Conservation (phyloP, 2,113 vertebrate genomes). For the Oreocharis arfaki region DNA sequence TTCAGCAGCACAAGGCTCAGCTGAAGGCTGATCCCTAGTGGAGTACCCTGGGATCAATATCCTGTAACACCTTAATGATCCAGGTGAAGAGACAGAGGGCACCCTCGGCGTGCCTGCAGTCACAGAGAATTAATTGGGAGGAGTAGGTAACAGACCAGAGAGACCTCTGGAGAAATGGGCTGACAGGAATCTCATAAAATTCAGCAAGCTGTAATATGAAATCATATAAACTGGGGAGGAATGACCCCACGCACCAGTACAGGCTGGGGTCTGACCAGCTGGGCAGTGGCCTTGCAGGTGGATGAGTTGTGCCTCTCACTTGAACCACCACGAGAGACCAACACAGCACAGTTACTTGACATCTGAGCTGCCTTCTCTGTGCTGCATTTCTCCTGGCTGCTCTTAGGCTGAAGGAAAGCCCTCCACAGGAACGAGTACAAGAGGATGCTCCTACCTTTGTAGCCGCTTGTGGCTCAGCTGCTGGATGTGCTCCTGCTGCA, state of each 20-base stretch:
- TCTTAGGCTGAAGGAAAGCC: background rate
- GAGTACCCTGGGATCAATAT: background rate
- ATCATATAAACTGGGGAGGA: background rate
- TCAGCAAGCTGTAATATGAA: background rate
- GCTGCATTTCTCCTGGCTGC: background rate
- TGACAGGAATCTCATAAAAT: background rate
- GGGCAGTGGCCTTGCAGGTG: background rate
- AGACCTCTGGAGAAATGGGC: background rate
- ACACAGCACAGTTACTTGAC: background rate
- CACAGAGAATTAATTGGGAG: background rate
- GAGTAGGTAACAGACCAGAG: background rate
- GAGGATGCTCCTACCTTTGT: conserved; percentile 71
- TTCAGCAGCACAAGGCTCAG: background rate
- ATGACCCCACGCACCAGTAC: background rate
- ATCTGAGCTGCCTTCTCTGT: background rate
- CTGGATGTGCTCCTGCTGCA: conserved; percentile 75
- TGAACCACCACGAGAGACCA: background rate
- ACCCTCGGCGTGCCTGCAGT: background rate
- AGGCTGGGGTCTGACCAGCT: background rate
- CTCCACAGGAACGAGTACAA: background rate
- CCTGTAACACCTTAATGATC: background rate
- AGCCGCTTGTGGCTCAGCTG: conserved; percentile 80
- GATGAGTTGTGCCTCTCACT: background rate
- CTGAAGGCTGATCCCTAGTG: background rate
- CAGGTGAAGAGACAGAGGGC: background rate